phyloP scores from a whole-genome alignment of 92 coral and sea anemone species.

The Virgularia gustaviana region DNA sequence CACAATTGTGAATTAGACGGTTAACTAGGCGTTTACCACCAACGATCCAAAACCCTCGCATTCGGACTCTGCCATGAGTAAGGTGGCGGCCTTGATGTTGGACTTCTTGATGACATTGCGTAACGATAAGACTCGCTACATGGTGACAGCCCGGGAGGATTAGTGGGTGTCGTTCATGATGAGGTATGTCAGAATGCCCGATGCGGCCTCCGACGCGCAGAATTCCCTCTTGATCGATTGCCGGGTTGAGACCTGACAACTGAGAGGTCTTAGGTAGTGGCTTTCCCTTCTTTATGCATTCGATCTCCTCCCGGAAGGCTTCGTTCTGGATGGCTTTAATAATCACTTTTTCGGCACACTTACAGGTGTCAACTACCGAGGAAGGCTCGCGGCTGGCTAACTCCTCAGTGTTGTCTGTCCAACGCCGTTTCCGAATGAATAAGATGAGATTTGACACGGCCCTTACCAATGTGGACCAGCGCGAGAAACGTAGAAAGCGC shows the following conservation, averaged over 20 bases:
- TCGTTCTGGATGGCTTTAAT: conserved; percentile 31
- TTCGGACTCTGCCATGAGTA: conserved; percentile 34
- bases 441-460: neutral
- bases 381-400: too few species aligned
- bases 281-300: conserved; percentile 1
- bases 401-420: neutral
- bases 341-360: conserved; percentile 14
- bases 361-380: neutral
- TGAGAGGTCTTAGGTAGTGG: conserved; percentile 31
- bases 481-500: conserved; percentile 33
- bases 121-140: conserved; percentile 19
- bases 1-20: conserved; percentile 33
- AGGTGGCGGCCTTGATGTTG: conserved; percentile 45
- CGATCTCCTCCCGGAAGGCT: conserved; percentile 19
- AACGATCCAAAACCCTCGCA: conserved; percentile 45
- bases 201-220: conserved; percentile 49
- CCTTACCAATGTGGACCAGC: conserved; percentile 21
- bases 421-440: neutral
- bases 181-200: conserved; percentile 13
- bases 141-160: conserved; percentile 43
- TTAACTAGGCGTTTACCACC: conserved; percentile 45
- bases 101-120: conserved; percentile 35
- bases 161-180: conserved; percentile 44
- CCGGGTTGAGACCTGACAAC: conserved; percentile 22
- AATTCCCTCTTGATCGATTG: conserved; percentile 29